Evolutionary conservation across 2,797 vertebrate genomes (phyloP).

Genomic region (Sebastes kiyomatsui): DNA sequence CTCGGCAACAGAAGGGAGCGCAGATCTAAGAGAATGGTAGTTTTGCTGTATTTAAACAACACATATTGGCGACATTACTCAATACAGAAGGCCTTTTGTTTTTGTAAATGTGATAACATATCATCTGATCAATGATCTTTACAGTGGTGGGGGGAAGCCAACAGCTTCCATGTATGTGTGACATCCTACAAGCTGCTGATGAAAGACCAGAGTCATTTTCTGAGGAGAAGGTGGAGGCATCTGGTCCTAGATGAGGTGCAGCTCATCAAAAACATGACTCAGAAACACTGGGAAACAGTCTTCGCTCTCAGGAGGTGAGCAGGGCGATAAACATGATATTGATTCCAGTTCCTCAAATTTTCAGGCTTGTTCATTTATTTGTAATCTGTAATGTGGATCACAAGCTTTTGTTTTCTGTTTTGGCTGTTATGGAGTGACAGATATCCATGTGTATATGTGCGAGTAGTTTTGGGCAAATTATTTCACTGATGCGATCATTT

Average conservation of each 20-base stretch:
- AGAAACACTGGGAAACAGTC: slow-evolving; percentile 93
- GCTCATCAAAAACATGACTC: slow-evolving; percentile 90
- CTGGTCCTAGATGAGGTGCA: slow-evolving; percentile 93
- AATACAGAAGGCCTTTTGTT: background rate
- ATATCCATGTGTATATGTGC: background rate
- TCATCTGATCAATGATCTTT: slow-evolving; percentile 14
- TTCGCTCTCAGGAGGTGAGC: slow-evolving; percentile 89
- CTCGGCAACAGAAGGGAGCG: slow-evolving; percentile 91
- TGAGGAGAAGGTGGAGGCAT: slow-evolving; percentile 89
- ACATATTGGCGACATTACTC: background rate
- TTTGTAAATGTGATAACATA: background rate
- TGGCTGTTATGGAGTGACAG: no score
- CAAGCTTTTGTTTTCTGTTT: no score
- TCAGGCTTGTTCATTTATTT: background rate
- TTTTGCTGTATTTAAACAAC: background rate
- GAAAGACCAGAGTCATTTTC: slow-evolving; percentile 90
- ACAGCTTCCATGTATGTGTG: slow-evolving; percentile 92
- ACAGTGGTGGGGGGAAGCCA: slow-evolving; percentile 89
- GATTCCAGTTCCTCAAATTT: background rate
- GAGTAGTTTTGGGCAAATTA: background rate
- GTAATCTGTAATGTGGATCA: background rate
- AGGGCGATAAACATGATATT: background rate
- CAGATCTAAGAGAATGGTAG: slow-evolving; percentile 91
- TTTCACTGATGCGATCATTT: background rate
- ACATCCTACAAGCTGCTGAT: slow-evolving; percentile 95